Evolutionary conservation across 37 sponge, comb jelly and placozoan genomes (phyloP), one percentile per base, ranked within the genome.

Genomic region (Beroe forskalii): DNA sequence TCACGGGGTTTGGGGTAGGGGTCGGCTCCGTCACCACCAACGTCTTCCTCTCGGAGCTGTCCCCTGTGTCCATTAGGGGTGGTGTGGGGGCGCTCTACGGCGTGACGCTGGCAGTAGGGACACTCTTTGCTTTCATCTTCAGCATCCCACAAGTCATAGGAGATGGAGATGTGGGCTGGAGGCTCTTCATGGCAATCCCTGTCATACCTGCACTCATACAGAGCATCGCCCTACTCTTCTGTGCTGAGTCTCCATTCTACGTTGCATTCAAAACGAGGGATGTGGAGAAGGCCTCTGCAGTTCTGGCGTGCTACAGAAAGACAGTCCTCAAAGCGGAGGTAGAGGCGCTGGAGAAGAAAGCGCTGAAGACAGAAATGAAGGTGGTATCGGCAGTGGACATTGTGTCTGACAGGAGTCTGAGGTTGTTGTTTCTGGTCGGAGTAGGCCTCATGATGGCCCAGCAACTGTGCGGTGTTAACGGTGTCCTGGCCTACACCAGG

Each of bases 31-130:
- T 36, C 8, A 36, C 35, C 20, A 72, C 75, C 1, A 72, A 72
- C 30, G 35, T 72, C 12, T 72, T 72, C 20, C 37, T 72, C 9
- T 72, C 75, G 8, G 75, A 72, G 39, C 12, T 72, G 9, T 28
- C 75, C 39, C 75, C 75, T 3, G 30, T 72, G 8, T 72, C 75
- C 39, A 37, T 72, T 20, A 32, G 75, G 35, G 75, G 75, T 22
- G 40, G 37, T 37, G 40, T 72, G 8, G 75, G 75, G 35, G 35
- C 35, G 75, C 40, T 37, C 19, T 72, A 72, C 40, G 75, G 75
- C 31, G 9, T 33, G 31, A 39, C 35, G 2, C 39, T 72, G 14
- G 35, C 75, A 9, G 20, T 36, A 8, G 75, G 75, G 35, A 72
- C 40, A 3, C 40, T 72, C 40, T 1, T 30, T 22, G 31, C 75